Evolutionary conservation across 2,113 vertebrate species (phyloP), one percentile per base, ranked within the genome.

Genomic region (Sorex araneus): DNA sequence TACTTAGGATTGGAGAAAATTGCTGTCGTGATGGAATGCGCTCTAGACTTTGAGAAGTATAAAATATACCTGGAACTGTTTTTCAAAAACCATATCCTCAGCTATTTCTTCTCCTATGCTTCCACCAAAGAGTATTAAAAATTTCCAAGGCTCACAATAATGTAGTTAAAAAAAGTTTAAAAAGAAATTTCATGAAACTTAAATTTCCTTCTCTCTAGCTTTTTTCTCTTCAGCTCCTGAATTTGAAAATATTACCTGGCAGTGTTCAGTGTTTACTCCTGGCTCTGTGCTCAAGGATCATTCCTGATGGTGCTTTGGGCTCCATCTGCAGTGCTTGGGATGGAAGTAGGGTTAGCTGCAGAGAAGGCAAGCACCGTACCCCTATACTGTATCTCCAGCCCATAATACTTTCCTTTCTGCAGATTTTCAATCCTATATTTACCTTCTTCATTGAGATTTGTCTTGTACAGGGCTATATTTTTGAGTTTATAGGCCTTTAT

Each of bases 21-120:
- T n/a, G 43, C 9, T 87, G 11, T 64, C 76, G 36, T 89, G 47
- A 50, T 50, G 34, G 47, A 64, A 88, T 94, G 50, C 85, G 4
- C 47, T 90, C 81, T 88, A 67, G 34, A 77, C 8, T 95, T 66
- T 27, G n/a, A 91, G 40, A 85, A 93, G 75, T 25, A 50, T 9
- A 74, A 87, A 92, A 71, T 43, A 75, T 88, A 90, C 28, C 34
- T 84, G 40, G 69, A 43, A 67, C 1, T 75, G 82, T 76, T 86
- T 90, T 86, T 85, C 40, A 91, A 73, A 88, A 92, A 43, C 3
- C 57, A 12, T 64, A 63, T n/a, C 2, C 1, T 13, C 0, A 81
- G 19, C 27, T 77, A 83, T 50, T 81, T 94, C 30, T 27, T 93
- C 43, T 88, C 27, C 6, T 91, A n/a, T 4, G 47, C 0, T 1